Conservation (phyloP, 2,113 vertebrate genomes). For the Sciurus niger region DNA sequence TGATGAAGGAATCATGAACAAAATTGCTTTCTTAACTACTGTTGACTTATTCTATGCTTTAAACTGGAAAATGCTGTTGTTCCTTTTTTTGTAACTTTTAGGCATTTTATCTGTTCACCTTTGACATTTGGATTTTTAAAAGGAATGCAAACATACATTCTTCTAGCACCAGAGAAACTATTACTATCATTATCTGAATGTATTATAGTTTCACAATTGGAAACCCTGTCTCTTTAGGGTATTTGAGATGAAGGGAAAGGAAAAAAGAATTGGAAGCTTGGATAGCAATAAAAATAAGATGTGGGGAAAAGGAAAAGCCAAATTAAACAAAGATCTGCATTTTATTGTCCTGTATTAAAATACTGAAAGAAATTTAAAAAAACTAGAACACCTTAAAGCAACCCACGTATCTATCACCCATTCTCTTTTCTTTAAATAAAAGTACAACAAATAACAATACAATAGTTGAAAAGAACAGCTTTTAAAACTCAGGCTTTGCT, state of each 20-base stretch:
- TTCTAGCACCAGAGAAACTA: neutral
- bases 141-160: conserved; percentile 24
- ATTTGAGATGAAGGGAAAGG: neutral
- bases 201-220: neutral
- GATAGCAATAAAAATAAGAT: conserved; percentile 22
- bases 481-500: conserved; percentile 5
- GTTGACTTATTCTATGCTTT: neutral
- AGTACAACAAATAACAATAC: neutral
- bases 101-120: neutral
- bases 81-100: neutral
- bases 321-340: neutral
- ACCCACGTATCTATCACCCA: neutral
- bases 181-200: neutral
- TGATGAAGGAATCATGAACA: neutral
- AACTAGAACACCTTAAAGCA: conserved; percentile 12
- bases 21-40: neutral
- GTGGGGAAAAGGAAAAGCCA: neutral
- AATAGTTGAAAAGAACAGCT: neutral
- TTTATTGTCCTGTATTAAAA: conserved; percentile 25
- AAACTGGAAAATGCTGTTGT: neutral
- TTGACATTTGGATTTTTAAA: conserved; percentile 31
- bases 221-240: neutral
- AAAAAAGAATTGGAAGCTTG: neutral
- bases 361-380: neutral
- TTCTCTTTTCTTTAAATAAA: conserved; percentile 14